phyloP scores from a whole-genome alignment of 2,888 invertebrate genomes.

The Caenorhabditis drosophilae region DNA sequence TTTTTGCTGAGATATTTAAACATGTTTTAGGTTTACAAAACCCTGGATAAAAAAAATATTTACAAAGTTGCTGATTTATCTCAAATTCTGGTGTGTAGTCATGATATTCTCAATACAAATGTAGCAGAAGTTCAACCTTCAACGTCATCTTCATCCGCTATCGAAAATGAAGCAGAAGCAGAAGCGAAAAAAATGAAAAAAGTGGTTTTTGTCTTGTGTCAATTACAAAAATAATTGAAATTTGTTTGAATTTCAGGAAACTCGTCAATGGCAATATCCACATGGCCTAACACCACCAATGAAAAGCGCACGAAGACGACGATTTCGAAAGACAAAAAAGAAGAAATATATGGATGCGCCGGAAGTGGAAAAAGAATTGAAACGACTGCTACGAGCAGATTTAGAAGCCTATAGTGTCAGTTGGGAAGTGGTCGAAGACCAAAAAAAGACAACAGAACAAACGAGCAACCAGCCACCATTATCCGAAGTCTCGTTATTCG shows the following conservation, averaged over 20 bases:
- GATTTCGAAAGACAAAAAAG: conserved; percentile 73
- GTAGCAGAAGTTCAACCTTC: conserved; percentile 1
- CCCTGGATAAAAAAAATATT: conserved; percentile 92
- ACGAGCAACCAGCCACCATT: neutral
- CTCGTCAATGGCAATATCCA: conserved; percentile 90
- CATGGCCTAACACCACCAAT: conserved; percentile 94
- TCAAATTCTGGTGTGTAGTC: conserved; percentile 75
- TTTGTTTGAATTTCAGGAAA: conserved; percentile 73
- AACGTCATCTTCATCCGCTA: conserved; percentile 2
- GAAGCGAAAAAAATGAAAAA: conserved; percentile 18
- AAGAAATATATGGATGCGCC: conserved; percentile 78
- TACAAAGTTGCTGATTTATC: conserved; percentile 97
- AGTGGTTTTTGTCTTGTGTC: conserved; percentile 1
- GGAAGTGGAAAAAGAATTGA: conserved; percentile 79
- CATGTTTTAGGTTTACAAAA: conserved; percentile 81
- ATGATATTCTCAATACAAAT: conserved; percentile 21
- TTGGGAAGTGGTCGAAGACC: conserved; percentile 62
- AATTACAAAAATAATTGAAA: neutral
- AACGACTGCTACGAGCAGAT: conserved; percentile 78
- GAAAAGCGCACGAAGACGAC: conserved; percentile 88
- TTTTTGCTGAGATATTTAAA: neutral
- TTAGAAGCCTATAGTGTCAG: conserved; percentile 59
- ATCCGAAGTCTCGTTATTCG: conserved; percentile 5
- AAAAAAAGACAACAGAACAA: neutral
- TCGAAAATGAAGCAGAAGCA: conserved; percentile 3